Conservation (phyloP, 2,113 vertebrate genomes). For the Aegotheles bennettii region DNA sequence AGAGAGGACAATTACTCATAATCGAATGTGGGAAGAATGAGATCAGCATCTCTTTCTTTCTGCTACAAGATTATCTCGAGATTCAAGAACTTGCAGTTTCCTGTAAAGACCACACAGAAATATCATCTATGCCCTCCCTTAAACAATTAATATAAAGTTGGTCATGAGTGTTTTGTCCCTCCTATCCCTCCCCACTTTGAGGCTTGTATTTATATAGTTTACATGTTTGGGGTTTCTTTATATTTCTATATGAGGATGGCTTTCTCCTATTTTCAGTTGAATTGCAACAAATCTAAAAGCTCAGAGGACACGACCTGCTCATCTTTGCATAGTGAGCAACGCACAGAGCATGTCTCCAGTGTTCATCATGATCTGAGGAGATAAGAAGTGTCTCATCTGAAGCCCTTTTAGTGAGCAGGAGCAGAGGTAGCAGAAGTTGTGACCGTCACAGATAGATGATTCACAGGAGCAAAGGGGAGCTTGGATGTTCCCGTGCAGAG, state of each 20-base stretch:
- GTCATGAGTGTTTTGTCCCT: background rate
- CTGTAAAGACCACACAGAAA: slow-evolving; percentile 11
- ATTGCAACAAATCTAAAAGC: background rate
- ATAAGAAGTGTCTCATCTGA: background rate
- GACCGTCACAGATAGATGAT: background rate
- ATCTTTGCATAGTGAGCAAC: rapidly evolving
- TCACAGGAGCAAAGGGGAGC: background rate
- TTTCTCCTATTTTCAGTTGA: background rate
- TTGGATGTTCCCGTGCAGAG: background rate
- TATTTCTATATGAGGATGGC: background rate
- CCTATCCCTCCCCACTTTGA: background rate
- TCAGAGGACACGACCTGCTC: background rate
- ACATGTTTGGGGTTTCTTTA: background rate
- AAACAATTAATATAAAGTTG: background rate
- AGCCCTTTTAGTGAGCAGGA: background rate
- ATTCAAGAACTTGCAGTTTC: slow-evolving; percentile 14
- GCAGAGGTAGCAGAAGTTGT: background rate
- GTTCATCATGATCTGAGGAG: background rate
- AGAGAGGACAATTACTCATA: background rate
- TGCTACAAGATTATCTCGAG: background rate
- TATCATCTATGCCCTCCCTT: background rate
- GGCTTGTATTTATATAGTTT: background rate
- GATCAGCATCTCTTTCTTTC: slow-evolving; percentile 20
- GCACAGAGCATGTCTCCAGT: background rate
- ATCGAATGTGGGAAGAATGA: slow-evolving; percentile 21